Base-by-base conservation (phyloP, 2,797 vertebrate species). In the Cygnus olor region DNA sequence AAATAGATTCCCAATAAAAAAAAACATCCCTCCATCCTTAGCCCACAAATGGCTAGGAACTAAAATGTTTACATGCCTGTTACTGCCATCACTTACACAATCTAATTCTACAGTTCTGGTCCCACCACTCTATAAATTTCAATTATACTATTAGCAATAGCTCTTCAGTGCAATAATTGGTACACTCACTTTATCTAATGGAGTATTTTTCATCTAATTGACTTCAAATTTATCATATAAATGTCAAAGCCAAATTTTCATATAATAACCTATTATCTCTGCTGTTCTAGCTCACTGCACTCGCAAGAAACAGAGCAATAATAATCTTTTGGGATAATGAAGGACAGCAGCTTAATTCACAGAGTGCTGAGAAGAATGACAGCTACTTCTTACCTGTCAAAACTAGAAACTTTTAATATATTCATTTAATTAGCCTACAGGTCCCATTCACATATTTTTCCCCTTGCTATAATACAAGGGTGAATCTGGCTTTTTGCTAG, bases 181-280 rank as follows among this genome's bases (percentile, higher is more conserved):
- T 97, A 97, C 89, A 92, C 97, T 97, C 94, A 93, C 95, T 98
- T 97, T 97, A 97, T 97, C 96, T 98, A 98, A 97, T 97, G 94
- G 94, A 97, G 80, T 96, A 97, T 97, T 98, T 98, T 98, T 97
- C 95, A 97, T 98, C 96, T 98, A 98, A 98, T 98, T 98, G 98
- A 97, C 97, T 98, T 96, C 81, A 97, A 97, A 98, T 97, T 97
- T 98, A 98, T 98, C 97, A 97, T 88, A 97, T 94, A 97, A 98
- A 98, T 97, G 97, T 98, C 98, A 98, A 97, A 97, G 96, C 89
- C 96, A 97, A 97, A 97, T 97, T 98, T 98, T 95, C 79, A 92
- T 97, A 95, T 98, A 98, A 98, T 98, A 98, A 98, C 96, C 96
- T 96, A 98, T 98, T 98, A 98, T 97, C 97, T 97, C 92, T 93